Conservation (phyloP, 2,113 vertebrate genomes). For the Scomber colias region DNA sequence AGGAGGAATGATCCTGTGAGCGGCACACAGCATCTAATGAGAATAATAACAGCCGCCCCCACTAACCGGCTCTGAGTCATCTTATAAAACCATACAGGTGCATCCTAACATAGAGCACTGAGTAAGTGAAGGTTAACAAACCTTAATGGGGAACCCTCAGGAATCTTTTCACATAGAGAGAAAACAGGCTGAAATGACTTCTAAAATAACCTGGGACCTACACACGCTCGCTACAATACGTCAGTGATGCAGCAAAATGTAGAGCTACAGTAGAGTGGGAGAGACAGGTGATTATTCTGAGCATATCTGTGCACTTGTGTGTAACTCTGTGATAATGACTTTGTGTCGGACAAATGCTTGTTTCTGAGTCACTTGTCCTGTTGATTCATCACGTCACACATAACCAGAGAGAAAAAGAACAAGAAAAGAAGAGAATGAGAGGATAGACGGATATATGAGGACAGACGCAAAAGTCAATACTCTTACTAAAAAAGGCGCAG, state of each 20-base stretch:
- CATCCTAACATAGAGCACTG: slow-evolving; percentile 59
- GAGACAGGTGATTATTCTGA: slow-evolving; percentile 31
- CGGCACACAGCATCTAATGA: slow-evolving; percentile 55
- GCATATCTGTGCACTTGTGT: slow-evolving; percentile 31
- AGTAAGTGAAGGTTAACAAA: slow-evolving; percentile 43
- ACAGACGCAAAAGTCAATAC: slow-evolving; percentile 27
- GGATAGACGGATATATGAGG: neutral
- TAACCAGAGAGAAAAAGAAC: neutral
- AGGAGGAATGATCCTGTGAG: slow-evolving; percentile 43
- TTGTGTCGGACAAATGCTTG: slow-evolving; percentile 32
- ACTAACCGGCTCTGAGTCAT: slow-evolving; percentile 81
- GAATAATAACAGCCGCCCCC: slow-evolving; percentile 51
- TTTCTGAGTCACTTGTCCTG: slow-evolving; percentile 66
- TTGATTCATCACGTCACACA: slow-evolving; percentile 51
- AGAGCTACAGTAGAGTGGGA: slow-evolving; percentile 41
- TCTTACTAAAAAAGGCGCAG: neutral
- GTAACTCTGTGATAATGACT: slow-evolving; percentile 26
- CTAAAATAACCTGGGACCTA: slow-evolving; percentile 19
- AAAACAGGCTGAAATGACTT: slow-evolving; percentile 24
- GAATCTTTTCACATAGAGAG: slow-evolving; percentile 13
- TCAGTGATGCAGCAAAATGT: slow-evolving; percentile 56
- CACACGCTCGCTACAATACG: slow-evolving; percentile 39
- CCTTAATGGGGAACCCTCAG: slow-evolving; percentile 23
- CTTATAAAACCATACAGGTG: slow-evolving; percentile 68
- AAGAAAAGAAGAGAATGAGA: slow-evolving; percentile 9